Percentiles rank a stretch among this genome's conserved stretches.
These are phyloP conservation scores for Ctena decussata DNA, from an alignment of 2,888 invertebrate species.

Conservation along the genomic window DNA sequence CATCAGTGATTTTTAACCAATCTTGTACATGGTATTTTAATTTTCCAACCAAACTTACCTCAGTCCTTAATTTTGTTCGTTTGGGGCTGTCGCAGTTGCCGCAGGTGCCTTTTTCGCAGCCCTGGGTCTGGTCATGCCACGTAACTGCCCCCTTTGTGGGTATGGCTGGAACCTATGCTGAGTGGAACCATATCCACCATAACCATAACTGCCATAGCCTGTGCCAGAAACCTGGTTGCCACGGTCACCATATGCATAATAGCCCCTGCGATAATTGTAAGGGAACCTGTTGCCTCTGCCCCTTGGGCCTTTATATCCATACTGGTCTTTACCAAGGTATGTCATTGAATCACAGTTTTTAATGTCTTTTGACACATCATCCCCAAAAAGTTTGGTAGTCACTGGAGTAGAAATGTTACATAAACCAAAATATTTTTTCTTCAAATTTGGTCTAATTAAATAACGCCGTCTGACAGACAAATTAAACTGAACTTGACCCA, in stretches of 20 bases:
- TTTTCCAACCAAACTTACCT: slow-evolving; percentile 19
- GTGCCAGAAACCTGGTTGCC: neutral
- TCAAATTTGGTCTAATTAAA: slow-evolving; percentile 24
- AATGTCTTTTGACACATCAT: slow-evolving; percentile 37
- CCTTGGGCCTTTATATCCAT: too few species aligned
- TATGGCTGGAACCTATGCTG: neutral
- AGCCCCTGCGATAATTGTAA: neutral
- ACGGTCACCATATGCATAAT: neutral
- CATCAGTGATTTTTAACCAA: slow-evolving; percentile 27
- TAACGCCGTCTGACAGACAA: slow-evolving; percentile 30
- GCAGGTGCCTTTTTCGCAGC: neutral
- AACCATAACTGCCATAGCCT: neutral
- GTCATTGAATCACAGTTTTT: slow-evolving; percentile 21
- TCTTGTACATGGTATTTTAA: neutral
- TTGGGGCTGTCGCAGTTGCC: neutral
- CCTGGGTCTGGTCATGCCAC: neutral
- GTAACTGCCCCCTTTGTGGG: neutral
- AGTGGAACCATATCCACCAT: neutral
- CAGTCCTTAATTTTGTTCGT: neutral
- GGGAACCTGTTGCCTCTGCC: neutral
- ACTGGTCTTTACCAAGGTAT: slow-evolving; percentile 9
- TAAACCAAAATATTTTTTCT: slow-evolving; percentile 20
- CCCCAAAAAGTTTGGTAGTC: slow-evolving; percentile 23
- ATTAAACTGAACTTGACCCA: slow-evolving; percentile 41
- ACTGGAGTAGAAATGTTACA: slow-evolving; percentile 18